Base-by-base conservation (phyloP, 2,113 vertebrate genomes). In the Psilopsiagon aymara region DNA sequence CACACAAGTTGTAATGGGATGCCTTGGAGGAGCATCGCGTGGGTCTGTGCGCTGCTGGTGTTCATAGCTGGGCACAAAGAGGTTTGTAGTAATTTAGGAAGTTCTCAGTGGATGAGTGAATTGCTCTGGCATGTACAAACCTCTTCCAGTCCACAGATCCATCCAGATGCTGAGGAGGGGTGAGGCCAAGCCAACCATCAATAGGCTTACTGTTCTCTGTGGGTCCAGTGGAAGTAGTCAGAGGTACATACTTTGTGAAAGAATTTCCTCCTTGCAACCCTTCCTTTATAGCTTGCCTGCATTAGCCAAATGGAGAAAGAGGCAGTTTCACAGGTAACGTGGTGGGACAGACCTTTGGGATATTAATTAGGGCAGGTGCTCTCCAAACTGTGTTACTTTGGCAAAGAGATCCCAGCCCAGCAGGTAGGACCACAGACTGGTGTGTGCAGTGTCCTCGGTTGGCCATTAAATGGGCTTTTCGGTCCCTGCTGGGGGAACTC, bases 81-180 rank as follows among this genome's bases (percentile, higher is more conserved):
- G 46, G 23, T 15, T 15, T 93, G 71, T 46, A 51, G 88, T 75
- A 28, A 35, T 52, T 93, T 76, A 49, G 37, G 28, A 90, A 69
- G n/a, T 66, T 88, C 62, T 88, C 43, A 23, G 62, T 60, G 60
- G 21, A 29, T 86, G 73, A 53, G 57, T 41, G 64, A 93, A 33
- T 78, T 88, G 47, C 76, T 74, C 28, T 75, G 90, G 55, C 76
- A 66, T 24, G 73, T 52, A 74, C 43, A 71, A 94, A 81, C 80
- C 47, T 77, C 74, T 70, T 93, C 52, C 82, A 86, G 46, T 59
- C 90, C 60, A 59, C 46, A 87, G 35, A 64, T 68, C 29, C 33
- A 47, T 75, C 82, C 55, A 90, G 85, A 69, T 93, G 82, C 68
- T 55, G 47, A 75, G 55, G 57, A 91, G 55, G n/a, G 27, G 10